Conservation (phyloP, 2,888 invertebrate species). For the Hemaris fuciformis region DNA sequence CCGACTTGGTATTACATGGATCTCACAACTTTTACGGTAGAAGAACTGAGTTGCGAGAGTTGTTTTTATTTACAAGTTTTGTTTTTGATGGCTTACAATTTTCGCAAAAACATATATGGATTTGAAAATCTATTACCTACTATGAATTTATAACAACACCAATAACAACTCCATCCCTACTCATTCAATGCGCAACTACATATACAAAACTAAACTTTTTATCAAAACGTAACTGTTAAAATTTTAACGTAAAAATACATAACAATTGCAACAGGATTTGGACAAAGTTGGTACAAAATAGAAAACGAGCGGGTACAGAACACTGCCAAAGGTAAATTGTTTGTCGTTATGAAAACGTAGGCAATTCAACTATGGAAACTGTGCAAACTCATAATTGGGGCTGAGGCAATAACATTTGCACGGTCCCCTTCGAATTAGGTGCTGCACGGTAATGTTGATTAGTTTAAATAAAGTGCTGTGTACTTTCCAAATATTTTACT, state of each 20-base stretch:
- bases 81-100: too few species aligned
- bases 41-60: too few species aligned
- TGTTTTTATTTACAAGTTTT: too few species aligned
- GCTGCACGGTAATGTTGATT: constrained; percentile 20
- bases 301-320: constrained; percentile 6
- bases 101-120: too few species aligned
- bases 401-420: constrained; percentile 28
- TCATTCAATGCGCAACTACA: too few species aligned
- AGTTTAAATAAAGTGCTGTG: constrained; percentile 11
- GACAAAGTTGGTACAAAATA: constrained; percentile 7
- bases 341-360: constrained; percentile 49
- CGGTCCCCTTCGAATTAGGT: constrained; percentile 26
- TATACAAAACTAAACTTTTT: too few species aligned
- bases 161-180: too few species aligned
- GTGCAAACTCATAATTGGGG: constrained; percentile 43
- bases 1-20: too few species aligned
- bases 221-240: background rate
- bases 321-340: constrained; percentile 9
- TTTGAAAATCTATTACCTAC: too few species aligned
- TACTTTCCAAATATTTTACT: background rate
- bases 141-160: too few species aligned
- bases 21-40: too few species aligned
- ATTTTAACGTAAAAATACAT: background rate
- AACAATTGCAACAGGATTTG: background rate
- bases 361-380: constrained; percentile 48